phyloP scores from a whole-genome alignment of 2,888 invertebrate species.

The Phalera bucephala region DNA sequence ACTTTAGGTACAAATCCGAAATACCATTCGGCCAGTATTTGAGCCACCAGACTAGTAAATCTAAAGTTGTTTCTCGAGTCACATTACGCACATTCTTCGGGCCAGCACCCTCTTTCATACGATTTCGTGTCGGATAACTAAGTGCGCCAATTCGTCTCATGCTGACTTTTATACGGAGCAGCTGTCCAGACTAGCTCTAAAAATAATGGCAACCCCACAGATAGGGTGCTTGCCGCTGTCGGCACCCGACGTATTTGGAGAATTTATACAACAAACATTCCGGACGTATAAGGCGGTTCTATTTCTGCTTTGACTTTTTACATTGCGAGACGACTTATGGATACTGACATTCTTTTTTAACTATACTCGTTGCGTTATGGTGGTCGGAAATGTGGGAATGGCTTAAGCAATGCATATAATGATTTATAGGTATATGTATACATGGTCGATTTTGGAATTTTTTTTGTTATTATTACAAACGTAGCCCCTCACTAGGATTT shows the following conservation, averaged over 20 bases:
- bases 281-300: slow-evolving; percentile 1
- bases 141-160: neutral
- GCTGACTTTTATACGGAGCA: neutral
- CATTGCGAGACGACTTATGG: neutral
- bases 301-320: slow-evolving; percentile 6
- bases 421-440: too few species aligned
- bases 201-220: slow-evolving; percentile 2
- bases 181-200: neutral
- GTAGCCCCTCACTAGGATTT: too few species aligned
- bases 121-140: neutral
- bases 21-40: too few species aligned
- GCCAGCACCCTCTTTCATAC: too few species aligned
- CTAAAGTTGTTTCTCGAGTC: too few species aligned
- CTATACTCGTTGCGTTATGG: neutral
- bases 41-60: too few species aligned
- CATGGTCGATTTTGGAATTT: too few species aligned
- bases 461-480: too few species aligned
- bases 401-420: too few species aligned
- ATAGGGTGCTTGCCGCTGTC: slow-evolving; percentile 1
- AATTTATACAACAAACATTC: slow-evolving; percentile 8
- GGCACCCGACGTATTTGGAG: slow-evolving; percentile 5
- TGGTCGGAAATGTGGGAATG: neutral
- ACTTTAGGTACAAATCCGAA: too few species aligned
- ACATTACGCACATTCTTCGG: too few species aligned
- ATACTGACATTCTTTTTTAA: too few species aligned